These are phyloP conservation scores for Mixornis gularis DNA, from an alignment of 2,113 vertebrate species.

Conservation along the genomic window DNA sequence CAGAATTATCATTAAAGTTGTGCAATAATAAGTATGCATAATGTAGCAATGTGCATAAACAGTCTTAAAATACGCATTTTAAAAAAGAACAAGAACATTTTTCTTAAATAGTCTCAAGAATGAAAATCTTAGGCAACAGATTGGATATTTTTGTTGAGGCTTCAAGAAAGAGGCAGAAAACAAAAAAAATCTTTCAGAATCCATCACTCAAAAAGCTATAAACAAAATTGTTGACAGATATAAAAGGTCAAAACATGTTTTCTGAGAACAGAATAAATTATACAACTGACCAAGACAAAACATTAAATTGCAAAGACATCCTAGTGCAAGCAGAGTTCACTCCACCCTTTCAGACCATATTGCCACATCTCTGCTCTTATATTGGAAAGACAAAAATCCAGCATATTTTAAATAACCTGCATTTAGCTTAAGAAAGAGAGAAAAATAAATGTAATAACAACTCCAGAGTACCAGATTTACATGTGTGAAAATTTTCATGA, in stretches of 20 bases:
- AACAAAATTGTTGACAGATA: background rate
- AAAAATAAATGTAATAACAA: background rate
- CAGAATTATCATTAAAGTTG: background rate
- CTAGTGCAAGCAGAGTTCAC: background rate
- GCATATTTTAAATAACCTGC: background rate
- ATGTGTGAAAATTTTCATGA: background rate
- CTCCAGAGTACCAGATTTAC: background rate
- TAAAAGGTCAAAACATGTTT: background rate
- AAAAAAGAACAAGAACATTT: background rate
- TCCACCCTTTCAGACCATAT: background rate
- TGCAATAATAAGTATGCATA: background rate
- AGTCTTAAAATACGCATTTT: background rate
- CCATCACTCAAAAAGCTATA: background rate
- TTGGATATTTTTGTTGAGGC: background rate
- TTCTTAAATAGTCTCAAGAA: background rate
- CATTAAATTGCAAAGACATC: background rate
- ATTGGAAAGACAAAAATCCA: background rate
- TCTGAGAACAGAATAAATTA: background rate
- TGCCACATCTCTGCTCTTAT: background rate
- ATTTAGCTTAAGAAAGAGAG: background rate
- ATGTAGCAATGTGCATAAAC: background rate
- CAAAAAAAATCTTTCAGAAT: background rate
- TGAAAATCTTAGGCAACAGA: background rate
- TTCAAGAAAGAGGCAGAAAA: background rate
- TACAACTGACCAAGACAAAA: background rate